These are phyloP conservation scores for Tadarida brasiliensis DNA, from an alignment of 2,797 vertebrate genomes.

Conservation along the genomic window DNA sequence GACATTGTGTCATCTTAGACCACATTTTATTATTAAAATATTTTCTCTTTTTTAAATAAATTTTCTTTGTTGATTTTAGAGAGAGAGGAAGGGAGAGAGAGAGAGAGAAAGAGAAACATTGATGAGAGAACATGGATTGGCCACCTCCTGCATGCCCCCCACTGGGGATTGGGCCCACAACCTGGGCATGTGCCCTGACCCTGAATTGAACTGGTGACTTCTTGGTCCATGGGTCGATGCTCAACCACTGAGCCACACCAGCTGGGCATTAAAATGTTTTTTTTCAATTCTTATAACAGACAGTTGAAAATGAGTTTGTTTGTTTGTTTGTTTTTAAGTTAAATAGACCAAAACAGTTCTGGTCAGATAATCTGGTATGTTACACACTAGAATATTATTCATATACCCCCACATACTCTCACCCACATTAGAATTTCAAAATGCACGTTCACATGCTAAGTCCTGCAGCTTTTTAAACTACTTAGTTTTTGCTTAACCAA, in stretches of 20 bases:
- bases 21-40: background rate
- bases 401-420: background rate
- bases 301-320: background rate
- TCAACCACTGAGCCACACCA: no score
- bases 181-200: no score
- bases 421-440: background rate
- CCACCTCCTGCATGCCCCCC: no score
- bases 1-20: background rate
- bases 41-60: no score
- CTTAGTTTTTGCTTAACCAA: background rate
- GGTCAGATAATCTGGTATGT: background rate
- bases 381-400: background rate
- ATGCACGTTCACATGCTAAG: background rate
- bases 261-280: no score
- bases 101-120: no score
- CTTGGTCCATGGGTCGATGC: no score
- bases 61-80: no score
- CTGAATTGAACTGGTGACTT: no score
- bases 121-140: no score
- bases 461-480: background rate
- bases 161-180: no score
- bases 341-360: background rate
- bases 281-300: background rate
- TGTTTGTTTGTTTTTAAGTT: background rate
- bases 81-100: no score